Conservation (phyloP, 2,113 vertebrate genomes). For the Prunella himalayana region DNA sequence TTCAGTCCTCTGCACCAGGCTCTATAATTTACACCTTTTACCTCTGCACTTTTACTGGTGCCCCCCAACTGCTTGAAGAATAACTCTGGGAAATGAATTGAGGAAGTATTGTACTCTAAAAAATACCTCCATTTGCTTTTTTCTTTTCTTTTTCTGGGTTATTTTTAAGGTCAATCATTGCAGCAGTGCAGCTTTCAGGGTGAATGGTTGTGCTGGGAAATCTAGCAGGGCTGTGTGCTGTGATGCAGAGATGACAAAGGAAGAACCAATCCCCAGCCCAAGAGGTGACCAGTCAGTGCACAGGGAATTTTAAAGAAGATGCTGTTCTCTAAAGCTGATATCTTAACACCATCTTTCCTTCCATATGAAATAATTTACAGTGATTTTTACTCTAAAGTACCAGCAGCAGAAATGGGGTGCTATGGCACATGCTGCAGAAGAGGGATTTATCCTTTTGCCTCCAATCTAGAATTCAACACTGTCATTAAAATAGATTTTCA, state of each 20-base stretch:
- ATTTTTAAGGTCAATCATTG: background rate
- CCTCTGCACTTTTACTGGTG: background rate
- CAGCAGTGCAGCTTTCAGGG: background rate
- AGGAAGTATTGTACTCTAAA: background rate
- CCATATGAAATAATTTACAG: background rate
- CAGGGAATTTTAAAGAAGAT: background rate
- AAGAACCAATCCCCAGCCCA: background rate
- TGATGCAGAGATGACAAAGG: background rate
- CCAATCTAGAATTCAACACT: background rate
- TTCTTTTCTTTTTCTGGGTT: background rate
- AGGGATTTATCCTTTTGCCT: background rate
- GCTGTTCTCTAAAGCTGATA: background rate
- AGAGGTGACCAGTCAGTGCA: background rate
- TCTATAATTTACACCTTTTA: background rate
- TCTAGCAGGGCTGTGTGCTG: background rate
- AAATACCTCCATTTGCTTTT: background rate
- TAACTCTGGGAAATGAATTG: background rate
- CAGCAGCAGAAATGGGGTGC: background rate
- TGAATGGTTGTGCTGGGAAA: background rate
- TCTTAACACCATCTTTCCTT: background rate
- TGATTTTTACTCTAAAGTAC: background rate
- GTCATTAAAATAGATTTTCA: background rate
- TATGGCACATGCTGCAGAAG: background rate
- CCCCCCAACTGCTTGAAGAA: background rate
- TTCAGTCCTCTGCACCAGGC: background rate